Evolutionary conservation across 2,888 invertebrate genomes (phyloP).

Genomic region (Carterocephalus palaemon): DNA sequence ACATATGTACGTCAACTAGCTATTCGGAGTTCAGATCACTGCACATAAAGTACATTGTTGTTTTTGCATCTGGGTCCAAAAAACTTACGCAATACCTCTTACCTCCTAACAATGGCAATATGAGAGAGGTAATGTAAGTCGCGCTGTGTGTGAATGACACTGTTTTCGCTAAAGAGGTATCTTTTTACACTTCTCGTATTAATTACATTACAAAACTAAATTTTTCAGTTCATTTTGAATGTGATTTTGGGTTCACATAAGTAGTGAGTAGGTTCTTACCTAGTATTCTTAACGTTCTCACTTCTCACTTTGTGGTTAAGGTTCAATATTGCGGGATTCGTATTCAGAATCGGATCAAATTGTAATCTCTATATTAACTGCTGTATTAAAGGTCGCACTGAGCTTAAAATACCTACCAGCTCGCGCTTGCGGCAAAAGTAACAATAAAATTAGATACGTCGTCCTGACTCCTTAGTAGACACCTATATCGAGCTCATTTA

Average conservation of each 20-base stretch:
- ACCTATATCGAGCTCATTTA: conserved; percentile 41
- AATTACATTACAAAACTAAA: too few species aligned
- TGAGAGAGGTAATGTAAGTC: conserved; percentile 1
- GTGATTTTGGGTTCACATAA: too few species aligned
- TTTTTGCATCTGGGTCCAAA: conserved; percentile 12
- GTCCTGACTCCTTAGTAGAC: conserved; percentile 16
- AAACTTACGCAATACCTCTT: conserved; percentile 18
- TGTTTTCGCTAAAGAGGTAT: conserved; percentile 5
- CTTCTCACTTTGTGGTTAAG: neutral
- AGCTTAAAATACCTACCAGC: conserved; percentile 31
- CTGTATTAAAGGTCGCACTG: conserved; percentile 28
- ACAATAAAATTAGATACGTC: conserved; percentile 18
- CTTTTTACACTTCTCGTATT: neutral
- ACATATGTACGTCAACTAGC: conserved; percentile 6
- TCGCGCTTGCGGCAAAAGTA: conserved; percentile 24
- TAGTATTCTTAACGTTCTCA: too few species aligned
- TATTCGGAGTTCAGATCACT: neutral
- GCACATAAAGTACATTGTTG: conserved; percentile 10
- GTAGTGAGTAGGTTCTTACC: too few species aligned
- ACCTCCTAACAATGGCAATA: too few species aligned
- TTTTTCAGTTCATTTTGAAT: too few species aligned
- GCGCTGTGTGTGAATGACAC: conserved; percentile 7
- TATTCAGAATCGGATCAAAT: too few species aligned
- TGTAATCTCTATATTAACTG: too few species aligned
- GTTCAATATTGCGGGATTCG: too few species aligned